Conservation (phyloP, 2,888 invertebrate species). For the Ochlodes sylvanus region DNA sequence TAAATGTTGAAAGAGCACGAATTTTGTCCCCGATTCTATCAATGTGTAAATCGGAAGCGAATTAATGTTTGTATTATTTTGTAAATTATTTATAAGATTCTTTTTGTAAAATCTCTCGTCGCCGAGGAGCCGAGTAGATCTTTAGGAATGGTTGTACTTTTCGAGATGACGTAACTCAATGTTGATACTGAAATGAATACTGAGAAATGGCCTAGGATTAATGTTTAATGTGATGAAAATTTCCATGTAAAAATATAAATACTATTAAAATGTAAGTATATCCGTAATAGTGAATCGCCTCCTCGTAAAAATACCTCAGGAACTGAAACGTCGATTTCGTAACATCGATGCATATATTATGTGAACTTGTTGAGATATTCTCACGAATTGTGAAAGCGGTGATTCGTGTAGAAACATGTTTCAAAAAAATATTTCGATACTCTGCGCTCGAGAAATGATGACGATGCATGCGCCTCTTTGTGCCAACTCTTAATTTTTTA, state of each 20-base stretch:
- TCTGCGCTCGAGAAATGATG: slow-evolving; percentile 31
- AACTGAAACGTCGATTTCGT: slow-evolving; percentile 68
- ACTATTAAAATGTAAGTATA: slow-evolving; percentile 78
- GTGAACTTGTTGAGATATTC: slow-evolving; percentile 34
- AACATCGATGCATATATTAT: slow-evolving; percentile 36
- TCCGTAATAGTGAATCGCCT: slow-evolving; percentile 82
- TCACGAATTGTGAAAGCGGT: slow-evolving; percentile 45
- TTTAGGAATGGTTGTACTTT: slow-evolving; percentile 80
- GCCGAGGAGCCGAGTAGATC: slow-evolving; percentile 65
- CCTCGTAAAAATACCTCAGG: slow-evolving; percentile 84
- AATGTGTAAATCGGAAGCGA: slow-evolving; percentile 52
- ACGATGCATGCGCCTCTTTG: slow-evolving; percentile 22
- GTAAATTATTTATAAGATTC: slow-evolving; percentile 83
- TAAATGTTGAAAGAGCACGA: slow-evolving; percentile 73
- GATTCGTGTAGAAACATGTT: slow-evolving; percentile 25
- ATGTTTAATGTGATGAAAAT: slow-evolving; percentile 82
- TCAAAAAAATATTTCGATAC: slow-evolving; percentile 26
- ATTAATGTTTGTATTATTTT: slow-evolving; percentile 84
- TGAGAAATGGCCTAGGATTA: slow-evolving; percentile 80
- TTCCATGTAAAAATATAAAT: slow-evolving; percentile 85
- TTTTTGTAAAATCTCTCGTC: slow-evolving; percentile 70
- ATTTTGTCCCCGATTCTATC: slow-evolving; percentile 56
- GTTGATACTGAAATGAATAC: slow-evolving; percentile 78
- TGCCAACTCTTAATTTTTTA: slow-evolving; percentile 25
- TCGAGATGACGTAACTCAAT: slow-evolving; percentile 75